Conservation (phyloP, 2,888 invertebrate species). For the Amblyteles armatorius region DNA sequence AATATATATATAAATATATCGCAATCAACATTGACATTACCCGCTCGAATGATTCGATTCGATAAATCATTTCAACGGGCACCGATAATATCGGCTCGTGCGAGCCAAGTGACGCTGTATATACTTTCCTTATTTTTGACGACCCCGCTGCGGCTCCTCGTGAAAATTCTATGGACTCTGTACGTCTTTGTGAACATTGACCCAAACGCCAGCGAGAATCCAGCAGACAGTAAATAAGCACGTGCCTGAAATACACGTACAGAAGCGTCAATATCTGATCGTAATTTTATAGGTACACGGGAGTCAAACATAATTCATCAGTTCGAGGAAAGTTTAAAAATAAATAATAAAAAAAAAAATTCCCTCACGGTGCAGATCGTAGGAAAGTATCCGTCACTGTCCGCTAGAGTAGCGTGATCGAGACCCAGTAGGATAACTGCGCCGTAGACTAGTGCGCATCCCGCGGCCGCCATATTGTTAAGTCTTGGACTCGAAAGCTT, state of each 20-base stretch:
- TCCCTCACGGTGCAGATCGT: slow-evolving; percentile 93
- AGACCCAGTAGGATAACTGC: slow-evolving; percentile 94
- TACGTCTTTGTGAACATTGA: slow-evolving; percentile 98
- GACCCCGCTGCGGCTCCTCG: slow-evolving; percentile 92
- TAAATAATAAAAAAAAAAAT: not conserved
- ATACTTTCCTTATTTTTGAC: slow-evolving; percentile 91
- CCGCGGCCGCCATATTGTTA: slow-evolving; percentile 96
- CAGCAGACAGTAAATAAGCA: slow-evolving; percentile 95
- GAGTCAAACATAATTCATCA: not conserved
- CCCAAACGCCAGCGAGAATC: slow-evolving; percentile 96
- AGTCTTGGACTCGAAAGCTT: slow-evolving; percentile 96
- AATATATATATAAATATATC: not conserved
- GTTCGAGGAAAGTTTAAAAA: not conserved
- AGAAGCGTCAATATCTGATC: slow-evolving; percentile 13
- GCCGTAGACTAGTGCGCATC: slow-evolving; percentile 95
- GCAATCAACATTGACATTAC: not conserved
- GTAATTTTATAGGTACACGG: not conserved
- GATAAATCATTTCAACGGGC: not conserved
- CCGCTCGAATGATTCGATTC: too few relatives aligned
- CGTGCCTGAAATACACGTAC: slow-evolving; percentile 88
- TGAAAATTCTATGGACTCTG: slow-evolving; percentile 96
- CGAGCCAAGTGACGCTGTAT: not conserved
- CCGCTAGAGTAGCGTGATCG: slow-evolving; percentile 92
- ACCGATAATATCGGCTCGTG: not conserved
- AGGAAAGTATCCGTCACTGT: slow-evolving; percentile 90